Percentiles rank a stretch among this genome's conserved stretches.
phyloP scores from a whole-genome alignment of 2,797 vertebrate species.

The Pseudocheirus occidentalis region DNA sequence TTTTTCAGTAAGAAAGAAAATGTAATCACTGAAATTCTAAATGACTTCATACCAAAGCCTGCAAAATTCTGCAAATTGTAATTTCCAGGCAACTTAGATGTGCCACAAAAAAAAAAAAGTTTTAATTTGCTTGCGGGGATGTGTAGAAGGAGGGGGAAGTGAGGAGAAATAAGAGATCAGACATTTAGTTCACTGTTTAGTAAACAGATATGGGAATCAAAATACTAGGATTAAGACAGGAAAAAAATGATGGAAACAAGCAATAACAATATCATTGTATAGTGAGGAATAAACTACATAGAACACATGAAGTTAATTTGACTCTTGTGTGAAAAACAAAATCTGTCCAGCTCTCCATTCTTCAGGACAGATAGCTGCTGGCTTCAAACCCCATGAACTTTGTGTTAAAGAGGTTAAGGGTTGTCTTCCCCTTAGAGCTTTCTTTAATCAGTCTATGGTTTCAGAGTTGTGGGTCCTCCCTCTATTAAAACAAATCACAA shows the following conservation, averaged over 20 bases:
- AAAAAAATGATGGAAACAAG: slow-evolving; percentile 10
- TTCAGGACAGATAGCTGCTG: not conserved
- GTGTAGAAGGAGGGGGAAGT: not conserved
- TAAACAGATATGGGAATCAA: slow-evolving; percentile 45
- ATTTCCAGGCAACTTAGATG: slow-evolving; percentile 55
- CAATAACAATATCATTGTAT: not conserved
- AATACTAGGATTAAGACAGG: slow-evolving; percentile 58
- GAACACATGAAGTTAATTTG: not conserved
- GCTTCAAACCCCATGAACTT: not conserved
- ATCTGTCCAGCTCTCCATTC: not conserved
- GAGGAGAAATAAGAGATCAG: slow-evolving; percentile 11
- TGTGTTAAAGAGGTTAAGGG: not conserved
- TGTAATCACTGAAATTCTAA: slow-evolving; percentile 60
- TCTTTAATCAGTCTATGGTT: not conserved
- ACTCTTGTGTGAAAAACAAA: slow-evolving; percentile 36
- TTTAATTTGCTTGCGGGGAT: slow-evolving; percentile 51
- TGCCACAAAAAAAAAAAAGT: slow-evolving; percentile 13
- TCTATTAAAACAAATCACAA: not conserved
- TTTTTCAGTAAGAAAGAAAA: slow-evolving; percentile 62
- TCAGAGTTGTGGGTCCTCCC: not conserved
- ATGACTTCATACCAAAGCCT: slow-evolving; percentile 34
- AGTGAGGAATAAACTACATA: not conserved
- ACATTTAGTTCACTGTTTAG: slow-evolving; percentile 39
- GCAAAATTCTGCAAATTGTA: slow-evolving; percentile 40
- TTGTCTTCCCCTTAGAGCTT: not conserved